These are phyloP conservation scores for Lochmaea crataegi DNA, from an alignment of 2,888 invertebrate species.

Conservation along the genomic window DNA sequence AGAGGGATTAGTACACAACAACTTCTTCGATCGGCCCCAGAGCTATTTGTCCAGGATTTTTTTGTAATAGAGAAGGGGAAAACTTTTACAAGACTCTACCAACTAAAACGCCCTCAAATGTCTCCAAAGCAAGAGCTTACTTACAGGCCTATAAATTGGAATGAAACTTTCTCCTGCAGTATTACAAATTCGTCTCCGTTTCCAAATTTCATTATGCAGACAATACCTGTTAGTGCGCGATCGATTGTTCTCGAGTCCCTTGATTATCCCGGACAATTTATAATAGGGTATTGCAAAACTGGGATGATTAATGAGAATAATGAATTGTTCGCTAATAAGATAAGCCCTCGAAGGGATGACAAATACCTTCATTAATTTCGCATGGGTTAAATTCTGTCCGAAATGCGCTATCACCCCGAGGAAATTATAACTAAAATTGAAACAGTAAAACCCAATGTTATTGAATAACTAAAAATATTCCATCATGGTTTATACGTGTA, in stretches of 20 bases:
- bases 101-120: not conserved
- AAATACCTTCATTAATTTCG: slow-evolving; percentile 48
- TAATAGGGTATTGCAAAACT: slow-evolving; percentile 47
- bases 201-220: slow-evolving; percentile 35
- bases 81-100: not conserved
- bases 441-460: slow-evolving; percentile 12
- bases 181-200: slow-evolving; percentile 29
- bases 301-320: slow-evolving; percentile 51
- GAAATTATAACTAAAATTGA: slow-evolving; percentile 27
- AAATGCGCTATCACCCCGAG: slow-evolving; percentile 23
- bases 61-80: too few species aligned
- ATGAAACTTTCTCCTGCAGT: slow-evolving; percentile 5
- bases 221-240: slow-evolving; percentile 35
- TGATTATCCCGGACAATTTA: slow-evolving; percentile 44
- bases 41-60: too few species aligned
- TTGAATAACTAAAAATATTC: not conserved
- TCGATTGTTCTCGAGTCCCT: slow-evolving; percentile 34
- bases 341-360: slow-evolving; percentile 49
- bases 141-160: not conserved
- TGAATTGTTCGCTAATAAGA: slow-evolving; percentile 52
- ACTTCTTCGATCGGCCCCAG: too few species aligned
- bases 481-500: not conserved
- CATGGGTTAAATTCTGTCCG: slow-evolving; percentile 36
- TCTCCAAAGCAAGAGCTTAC: not conserved
- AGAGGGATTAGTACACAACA: too few species aligned